Base-by-base conservation (phyloP, 2,888 invertebrate genomes). In the Scaptomyza reducta region DNA sequence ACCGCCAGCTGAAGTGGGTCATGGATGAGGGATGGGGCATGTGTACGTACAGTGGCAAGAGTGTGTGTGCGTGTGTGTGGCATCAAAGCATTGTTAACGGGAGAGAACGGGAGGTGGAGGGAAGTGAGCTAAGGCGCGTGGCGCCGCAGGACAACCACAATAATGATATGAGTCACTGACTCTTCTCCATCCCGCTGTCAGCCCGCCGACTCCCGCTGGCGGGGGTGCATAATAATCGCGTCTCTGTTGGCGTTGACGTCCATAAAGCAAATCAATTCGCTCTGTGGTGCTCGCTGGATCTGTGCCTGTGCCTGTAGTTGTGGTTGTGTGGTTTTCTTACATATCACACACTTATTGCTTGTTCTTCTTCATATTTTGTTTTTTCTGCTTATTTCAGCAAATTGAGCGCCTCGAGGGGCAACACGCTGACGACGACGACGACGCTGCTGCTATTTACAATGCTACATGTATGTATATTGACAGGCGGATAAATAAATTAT, bases 141-240 rank as follows among this genome's bases (percentile, higher is more conserved):
- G 69, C 84, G 85, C 82, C 82, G 59, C 79, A 74, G 82, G 82
- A 81, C 74, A 82, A 73, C 73, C 69, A 58, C 87, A 85, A 87
- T 82, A 87, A 82, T 87, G 82, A 82, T 82, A 85, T 87, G 87
- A 83, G 82, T 83, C 82, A 87, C 76, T 81, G 85, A 78, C 78
- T 84, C 16, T 10, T 4, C 16, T 38, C 50, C 66, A 40, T 40
- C 10, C 10, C 31, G 31, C 7, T 27, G 27, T 7, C 31, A 31
- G 10, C 31, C 10, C 31, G 3, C 31, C 6, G 6, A 9, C 31
- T 10, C 31, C 31, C 10, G 31, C 31, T 10, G 10, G 31, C 41
- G 69, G 67, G 85, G 82, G 79, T 85, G 82, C 82, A 83, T 85
- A 83, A 87, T 83, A 83, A 83, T 83, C 87, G 78, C 86, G 73